Evolutionary conservation across 2,113 vertebrate genomes (phyloP).

Genomic region (Camarhynchus parvulus): DNA sequence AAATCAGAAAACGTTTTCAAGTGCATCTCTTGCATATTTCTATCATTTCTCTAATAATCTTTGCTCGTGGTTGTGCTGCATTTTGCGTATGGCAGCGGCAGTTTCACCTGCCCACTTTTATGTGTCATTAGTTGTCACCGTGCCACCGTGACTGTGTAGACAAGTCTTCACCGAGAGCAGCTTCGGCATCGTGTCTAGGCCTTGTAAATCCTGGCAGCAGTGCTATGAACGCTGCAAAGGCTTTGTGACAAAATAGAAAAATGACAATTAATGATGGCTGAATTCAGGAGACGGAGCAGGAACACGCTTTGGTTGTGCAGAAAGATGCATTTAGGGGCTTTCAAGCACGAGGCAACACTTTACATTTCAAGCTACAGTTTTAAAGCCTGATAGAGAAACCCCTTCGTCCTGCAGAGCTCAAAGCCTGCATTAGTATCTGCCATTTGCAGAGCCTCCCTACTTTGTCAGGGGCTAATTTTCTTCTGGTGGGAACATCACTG

Average conservation of each 20-base stretch:
- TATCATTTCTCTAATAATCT: neutral
- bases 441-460: conserved; percentile 9
- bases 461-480: neutral
- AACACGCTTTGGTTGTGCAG: fast-evolving
- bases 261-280: neutral
- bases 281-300: neutral
- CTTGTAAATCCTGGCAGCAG: conserved; percentile 29
- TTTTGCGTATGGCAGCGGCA: neutral
- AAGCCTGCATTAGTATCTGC: neutral
- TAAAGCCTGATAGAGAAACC: neutral
- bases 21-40: fast-evolving
- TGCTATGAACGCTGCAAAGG: fast-evolving
- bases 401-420: neutral
- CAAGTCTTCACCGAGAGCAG: neutral
- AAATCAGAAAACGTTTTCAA: neutral
- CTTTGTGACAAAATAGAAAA: neutral
- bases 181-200: neutral
- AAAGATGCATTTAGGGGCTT: neutral
- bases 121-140: neutral
- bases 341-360: neutral
- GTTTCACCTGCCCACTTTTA: conserved; percentile 23
- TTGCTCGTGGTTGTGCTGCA: neutral
- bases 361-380: neutral
- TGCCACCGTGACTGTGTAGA: neutral
- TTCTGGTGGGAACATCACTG: neutral